Percentiles rank a stretch among this genome's conserved stretches.
phyloP scores from a whole-genome alignment of 1,140 invertebrate species.

The Trinorchestia longiramus region DNA sequence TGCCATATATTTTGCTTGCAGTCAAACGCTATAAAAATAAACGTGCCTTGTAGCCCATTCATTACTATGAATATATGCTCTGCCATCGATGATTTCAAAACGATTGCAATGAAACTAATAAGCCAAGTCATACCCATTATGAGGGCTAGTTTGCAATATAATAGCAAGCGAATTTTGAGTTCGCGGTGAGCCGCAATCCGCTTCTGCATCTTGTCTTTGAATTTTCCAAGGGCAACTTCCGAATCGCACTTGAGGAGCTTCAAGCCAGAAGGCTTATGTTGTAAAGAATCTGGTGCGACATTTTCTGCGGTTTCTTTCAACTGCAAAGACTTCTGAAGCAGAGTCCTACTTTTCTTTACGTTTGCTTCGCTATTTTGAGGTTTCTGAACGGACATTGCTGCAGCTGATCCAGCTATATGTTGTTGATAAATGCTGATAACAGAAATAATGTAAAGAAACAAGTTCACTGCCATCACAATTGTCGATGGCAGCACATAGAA shows the following conservation, averaged over 20 bases:
- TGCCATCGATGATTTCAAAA: slow-evolving; percentile 64
- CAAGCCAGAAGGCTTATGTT: not conserved
- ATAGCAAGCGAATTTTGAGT: slow-evolving; percentile 68
- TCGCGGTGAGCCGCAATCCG: slow-evolving; percentile 56
- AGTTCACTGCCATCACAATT: slow-evolving; percentile 69
- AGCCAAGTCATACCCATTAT: slow-evolving; percentile 74
- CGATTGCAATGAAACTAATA: slow-evolving; percentile 62
- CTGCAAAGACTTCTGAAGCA: not conserved
- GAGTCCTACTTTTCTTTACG: not conserved
- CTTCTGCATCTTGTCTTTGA: slow-evolving; percentile 59
- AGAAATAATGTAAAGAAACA: slow-evolving; percentile 70
- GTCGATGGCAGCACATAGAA: slow-evolving; percentile 71
- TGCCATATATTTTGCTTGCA: slow-evolving; percentile 78
- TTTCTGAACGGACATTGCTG: slow-evolving; percentile 59
- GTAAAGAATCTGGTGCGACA: not conserved
- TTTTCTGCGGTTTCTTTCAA: not conserved
- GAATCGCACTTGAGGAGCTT: slow-evolving; percentile 9
- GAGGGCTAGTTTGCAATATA: slow-evolving; percentile 73
- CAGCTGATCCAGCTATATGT: slow-evolving; percentile 60
- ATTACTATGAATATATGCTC: slow-evolving; percentile 72
- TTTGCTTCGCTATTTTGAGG: slow-evolving; percentile 21
- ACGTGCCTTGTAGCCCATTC: slow-evolving; percentile 74
- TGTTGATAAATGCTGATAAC: slow-evolving; percentile 66
- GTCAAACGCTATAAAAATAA: slow-evolving; percentile 80
- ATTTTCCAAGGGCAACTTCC: slow-evolving; percentile 1